Percentiles rank a stretch among this genome's conserved stretches.
Conservation (phyloP, 1,140 invertebrate species). For the Bombus picipes region DNA sequence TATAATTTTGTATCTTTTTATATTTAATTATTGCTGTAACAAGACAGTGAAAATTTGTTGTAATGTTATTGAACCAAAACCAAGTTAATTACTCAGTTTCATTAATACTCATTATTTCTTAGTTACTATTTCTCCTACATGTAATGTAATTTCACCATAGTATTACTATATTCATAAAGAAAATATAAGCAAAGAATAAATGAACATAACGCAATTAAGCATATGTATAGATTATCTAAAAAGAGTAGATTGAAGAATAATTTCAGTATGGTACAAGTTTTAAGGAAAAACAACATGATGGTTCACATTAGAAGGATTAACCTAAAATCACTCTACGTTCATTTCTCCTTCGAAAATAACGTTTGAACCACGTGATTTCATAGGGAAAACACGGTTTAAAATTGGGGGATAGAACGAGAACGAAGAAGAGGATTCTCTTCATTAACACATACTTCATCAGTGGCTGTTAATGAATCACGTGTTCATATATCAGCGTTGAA, state of each 20-base stretch:
- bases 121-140: no score
- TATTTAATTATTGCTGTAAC: not conserved
- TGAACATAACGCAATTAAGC: no score
- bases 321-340: not conserved
- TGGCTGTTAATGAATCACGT: slow-evolving; percentile 62
- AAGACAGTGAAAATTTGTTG: not conserved
- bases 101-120: not conserved
- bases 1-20: not conserved
- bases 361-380: slow-evolving; percentile 21
- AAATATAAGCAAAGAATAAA: no score
- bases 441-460: slow-evolving; percentile 68
- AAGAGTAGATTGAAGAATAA: not conserved
- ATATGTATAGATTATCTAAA: no score
- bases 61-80: not conserved
- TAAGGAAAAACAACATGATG: not conserved
- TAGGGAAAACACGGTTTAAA: not conserved
- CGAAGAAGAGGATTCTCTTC: slow-evolving; percentile 46
- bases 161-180: no score
- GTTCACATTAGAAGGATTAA: not conserved
- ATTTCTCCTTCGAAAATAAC: slow-evolving; percentile 37
- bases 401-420: not conserved
- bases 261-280: not conserved
- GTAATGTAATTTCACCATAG: no score
- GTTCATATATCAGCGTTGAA: slow-evolving; percentile 62
- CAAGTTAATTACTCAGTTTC: not conserved